Evolutionary conservation across 2,797 vertebrate species (phyloP).

Genomic region (Agapornis canus): DNA sequence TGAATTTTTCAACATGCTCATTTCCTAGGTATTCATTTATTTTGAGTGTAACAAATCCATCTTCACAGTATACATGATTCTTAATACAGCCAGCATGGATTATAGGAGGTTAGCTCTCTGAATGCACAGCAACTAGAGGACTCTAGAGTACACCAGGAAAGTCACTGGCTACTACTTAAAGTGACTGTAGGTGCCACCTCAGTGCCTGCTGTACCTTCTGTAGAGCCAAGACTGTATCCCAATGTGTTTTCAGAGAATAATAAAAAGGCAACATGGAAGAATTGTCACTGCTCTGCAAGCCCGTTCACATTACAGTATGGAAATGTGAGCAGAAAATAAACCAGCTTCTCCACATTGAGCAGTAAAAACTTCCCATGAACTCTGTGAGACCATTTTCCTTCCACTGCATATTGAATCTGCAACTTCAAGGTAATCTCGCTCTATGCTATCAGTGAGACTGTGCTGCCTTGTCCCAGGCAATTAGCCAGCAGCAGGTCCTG

Average conservation of each 20-base stretch:
- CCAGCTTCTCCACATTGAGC: not conserved
- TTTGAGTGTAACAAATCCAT: not conserved
- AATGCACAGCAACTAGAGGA: not conserved
- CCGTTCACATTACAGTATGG: not conserved
- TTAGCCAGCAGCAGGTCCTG: not conserved
- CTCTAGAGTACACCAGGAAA: not conserved
- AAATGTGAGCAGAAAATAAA: not conserved
- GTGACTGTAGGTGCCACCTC: not conserved
- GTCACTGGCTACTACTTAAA: not conserved
- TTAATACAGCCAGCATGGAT: not conserved
- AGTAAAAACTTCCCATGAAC: not conserved
- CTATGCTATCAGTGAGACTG: accelerated
- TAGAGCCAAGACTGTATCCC: not conserved
- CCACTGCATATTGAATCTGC: not conserved
- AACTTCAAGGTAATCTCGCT: not conserved
- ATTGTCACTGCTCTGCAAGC: accelerated
- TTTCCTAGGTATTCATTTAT: not conserved
- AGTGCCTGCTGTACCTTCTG: not conserved
- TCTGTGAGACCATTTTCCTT: not conserved
- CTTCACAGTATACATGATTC: not conserved
- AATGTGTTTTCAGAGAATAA: not conserved
- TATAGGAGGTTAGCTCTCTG: not conserved
- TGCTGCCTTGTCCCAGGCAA: not conserved
- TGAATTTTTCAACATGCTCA: not conserved
- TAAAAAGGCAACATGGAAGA: not conserved